A percentile compares a stretch with the other conserved stretches of the same genome.
These are phyloP conservation scores for Tinamus guttatus DNA, from an alignment of 2,113 vertebrate species.

Conservation along the genomic window DNA sequence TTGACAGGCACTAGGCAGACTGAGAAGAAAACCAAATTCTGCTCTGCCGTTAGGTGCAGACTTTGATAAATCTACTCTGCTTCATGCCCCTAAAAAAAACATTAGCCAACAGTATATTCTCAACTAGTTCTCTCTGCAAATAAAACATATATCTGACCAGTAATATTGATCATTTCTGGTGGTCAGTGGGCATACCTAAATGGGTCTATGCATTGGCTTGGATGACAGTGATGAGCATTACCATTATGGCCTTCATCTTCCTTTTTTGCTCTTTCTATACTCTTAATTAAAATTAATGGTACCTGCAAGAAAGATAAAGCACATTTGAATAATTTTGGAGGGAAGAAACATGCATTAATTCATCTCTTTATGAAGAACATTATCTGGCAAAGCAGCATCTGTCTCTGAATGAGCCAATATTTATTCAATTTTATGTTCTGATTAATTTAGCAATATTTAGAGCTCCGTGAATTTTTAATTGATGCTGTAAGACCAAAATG, in stretches of 20 bases:
- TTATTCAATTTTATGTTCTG: slow-evolving; percentile 29
- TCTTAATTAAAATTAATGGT: slow-evolving; percentile 48
- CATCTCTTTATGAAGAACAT: background rate
- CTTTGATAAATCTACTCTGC: slow-evolving; percentile 36
- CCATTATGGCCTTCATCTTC: background rate
- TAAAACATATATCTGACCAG: background rate
- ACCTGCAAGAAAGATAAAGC: slow-evolving; percentile 23
- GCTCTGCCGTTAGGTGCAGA: background rate
- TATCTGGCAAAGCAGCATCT: slow-evolving; percentile 10
- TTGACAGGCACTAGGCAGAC: background rate
- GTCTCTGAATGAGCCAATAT: slow-evolving; percentile 17
- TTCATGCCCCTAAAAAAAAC: slow-evolving; percentile 18
- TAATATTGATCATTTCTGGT: background rate
- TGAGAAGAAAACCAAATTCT: slow-evolving; percentile 21
- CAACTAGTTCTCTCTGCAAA: background rate
- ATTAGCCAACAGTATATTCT: background rate
- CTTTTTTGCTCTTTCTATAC: slow-evolving; percentile 5
- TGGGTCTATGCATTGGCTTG: background rate
- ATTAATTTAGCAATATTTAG: slow-evolving; percentile 9
- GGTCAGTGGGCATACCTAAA: background rate
- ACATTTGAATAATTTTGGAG: background rate
- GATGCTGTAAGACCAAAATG: background rate
- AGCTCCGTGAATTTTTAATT: background rate
- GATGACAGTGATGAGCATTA: background rate
- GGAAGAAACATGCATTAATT: background rate